phyloP scores from a whole-genome alignment of 2,888 invertebrate genomes.

The Ectobius pallidus region DNA sequence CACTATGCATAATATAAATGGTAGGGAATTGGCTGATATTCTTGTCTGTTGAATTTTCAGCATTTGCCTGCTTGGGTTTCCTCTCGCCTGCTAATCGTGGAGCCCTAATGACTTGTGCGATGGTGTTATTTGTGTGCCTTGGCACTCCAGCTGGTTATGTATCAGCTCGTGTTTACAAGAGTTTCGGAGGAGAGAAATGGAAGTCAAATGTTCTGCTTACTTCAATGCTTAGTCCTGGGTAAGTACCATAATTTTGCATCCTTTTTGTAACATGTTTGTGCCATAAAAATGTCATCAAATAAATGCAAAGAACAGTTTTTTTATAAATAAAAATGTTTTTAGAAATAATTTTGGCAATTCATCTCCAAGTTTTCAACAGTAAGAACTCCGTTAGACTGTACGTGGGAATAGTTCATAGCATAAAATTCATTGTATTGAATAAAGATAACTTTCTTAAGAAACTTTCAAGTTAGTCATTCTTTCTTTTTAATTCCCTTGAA shows the following conservation, averaged over 20 bases:
- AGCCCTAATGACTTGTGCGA: conserved; percentile 96
- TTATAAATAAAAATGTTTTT: too few relatives aligned
- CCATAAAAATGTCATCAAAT: neutral
- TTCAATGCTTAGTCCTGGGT: conserved; percentile 97
- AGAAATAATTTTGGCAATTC: too few relatives aligned
- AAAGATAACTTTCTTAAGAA: too few relatives aligned
- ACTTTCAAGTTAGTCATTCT: too few relatives aligned
- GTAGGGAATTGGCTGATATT: too few relatives aligned
- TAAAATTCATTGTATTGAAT: too few relatives aligned
- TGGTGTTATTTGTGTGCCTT: conserved; percentile 95
- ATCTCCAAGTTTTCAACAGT: too few relatives aligned
- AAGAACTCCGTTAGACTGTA: too few relatives aligned
- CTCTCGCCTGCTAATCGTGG: conserved; percentile 98
- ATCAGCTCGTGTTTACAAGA: conserved; percentile 96
- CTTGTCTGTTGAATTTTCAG: conserved; percentile 59
- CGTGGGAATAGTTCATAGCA: too few relatives aligned
- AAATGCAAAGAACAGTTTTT: too few relatives aligned
- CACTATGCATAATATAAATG: too few relatives aligned
- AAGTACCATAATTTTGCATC: conserved; percentile 52
- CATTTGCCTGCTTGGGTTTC: conserved; percentile 99
- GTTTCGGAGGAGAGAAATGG: conserved; percentile 98
- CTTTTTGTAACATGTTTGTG: neutral
- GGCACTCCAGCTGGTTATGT: conserved; percentile 97
- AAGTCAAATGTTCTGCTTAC: conserved; percentile 97
- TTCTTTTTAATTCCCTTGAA: too few relatives aligned